Conservation (phyloP, 2,113 vertebrate species). For the Elaphurus davidianus region DNA sequence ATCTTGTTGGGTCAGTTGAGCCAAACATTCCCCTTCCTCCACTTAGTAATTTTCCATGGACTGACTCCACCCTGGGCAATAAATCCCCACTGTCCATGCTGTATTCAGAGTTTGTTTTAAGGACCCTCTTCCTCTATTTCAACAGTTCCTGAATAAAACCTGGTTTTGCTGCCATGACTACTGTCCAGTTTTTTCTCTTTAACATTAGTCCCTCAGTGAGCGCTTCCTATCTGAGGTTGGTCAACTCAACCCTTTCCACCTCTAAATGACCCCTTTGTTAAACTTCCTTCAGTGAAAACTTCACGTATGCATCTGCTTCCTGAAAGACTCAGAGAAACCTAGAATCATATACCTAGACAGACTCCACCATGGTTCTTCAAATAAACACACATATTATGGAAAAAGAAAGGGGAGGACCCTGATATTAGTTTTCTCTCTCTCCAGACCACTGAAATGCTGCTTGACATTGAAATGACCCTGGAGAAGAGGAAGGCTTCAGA, state of each 20-base stretch:
- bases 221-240: not conserved
- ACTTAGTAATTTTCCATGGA: not conserved
- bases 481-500: not conserved
- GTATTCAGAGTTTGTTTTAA: not conserved
- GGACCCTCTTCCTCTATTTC: not conserved
- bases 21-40: rapidly evolving
- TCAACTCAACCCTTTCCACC: not conserved
- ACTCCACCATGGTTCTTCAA: not conserved
- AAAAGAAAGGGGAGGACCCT: not conserved
- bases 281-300: not conserved
- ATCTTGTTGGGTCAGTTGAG: not conserved
- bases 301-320: not conserved
- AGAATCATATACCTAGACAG: not conserved
- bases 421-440: not conserved
- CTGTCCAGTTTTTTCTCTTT: not conserved
- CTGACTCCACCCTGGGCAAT: not conserved
- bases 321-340: not conserved
- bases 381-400: not conserved
- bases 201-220: not conserved
- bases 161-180: not conserved
- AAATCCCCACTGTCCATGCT: not conserved
- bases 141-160: not conserved
- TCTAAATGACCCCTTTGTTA: not conserved
- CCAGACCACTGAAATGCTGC: not conserved
- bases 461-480: not conserved